phyloP scores from a whole-genome alignment of 2,797 vertebrate species.

The Squalus acanthias region DNA sequence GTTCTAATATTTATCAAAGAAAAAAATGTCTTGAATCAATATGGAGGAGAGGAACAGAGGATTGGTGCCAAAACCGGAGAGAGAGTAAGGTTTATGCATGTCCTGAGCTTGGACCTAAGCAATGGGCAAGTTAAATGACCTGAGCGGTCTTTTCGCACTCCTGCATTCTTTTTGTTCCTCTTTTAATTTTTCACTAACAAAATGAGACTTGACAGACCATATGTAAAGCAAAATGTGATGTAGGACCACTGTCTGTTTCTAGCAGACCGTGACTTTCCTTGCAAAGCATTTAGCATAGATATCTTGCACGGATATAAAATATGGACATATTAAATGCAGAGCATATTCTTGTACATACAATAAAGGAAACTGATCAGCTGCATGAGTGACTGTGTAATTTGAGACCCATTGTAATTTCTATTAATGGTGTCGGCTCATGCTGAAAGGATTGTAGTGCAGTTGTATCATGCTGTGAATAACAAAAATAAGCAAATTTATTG shows the following conservation, averaged over 20 bases:
- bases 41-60: neutral
- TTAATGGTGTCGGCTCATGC: neutral
- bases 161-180: too few relatives aligned
- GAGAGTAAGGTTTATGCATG: neutral
- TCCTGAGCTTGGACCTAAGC: neutral
- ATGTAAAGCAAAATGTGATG: neutral
- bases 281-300: neutral
- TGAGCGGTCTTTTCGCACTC: neutral
- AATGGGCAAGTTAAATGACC: neutral
- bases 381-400: neutral
- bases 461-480: neutral
- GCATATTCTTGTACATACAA: neutral
- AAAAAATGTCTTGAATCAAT: neutral
- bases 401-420: neutral
- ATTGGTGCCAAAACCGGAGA: neutral
- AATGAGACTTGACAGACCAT: neutral
- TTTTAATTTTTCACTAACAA: neutral
- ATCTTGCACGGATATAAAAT: neutral
- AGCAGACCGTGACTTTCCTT: neutral
- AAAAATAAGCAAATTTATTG: neutral
- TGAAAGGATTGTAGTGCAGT: neutral
- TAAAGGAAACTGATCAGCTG: neutral
- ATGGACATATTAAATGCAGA: neutral
- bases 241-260: neutral
- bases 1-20: neutral